phyloP scores from a whole-genome alignment of 2,113 vertebrate species.

The Phocoena phocoena region DNA sequence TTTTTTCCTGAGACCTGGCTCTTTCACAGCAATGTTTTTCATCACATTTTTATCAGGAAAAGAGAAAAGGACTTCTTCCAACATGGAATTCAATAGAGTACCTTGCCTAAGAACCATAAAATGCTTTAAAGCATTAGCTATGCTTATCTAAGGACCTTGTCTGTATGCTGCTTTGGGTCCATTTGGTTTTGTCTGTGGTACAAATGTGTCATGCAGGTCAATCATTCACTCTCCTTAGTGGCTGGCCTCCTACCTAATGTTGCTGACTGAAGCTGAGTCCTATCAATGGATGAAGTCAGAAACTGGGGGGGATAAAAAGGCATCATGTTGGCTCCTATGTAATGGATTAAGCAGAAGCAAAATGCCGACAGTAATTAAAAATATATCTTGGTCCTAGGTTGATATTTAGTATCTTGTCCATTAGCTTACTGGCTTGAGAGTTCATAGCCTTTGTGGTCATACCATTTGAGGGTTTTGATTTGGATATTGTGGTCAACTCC shows the following conservation, averaged over 20 bases:
- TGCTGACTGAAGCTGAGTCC: neutral
- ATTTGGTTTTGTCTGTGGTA: conserved; percentile 63
- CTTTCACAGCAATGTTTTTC: neutral
- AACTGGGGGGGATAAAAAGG: neutral
- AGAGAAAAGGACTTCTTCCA: neutral
- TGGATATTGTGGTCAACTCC: conserved; percentile 66
- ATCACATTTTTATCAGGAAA: neutral
- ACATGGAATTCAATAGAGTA: neutral
- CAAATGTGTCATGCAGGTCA: neutral
- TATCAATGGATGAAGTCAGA: conserved; percentile 54
- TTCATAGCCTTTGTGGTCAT: conserved; percentile 75
- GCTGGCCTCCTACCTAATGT: conserved; percentile 50
- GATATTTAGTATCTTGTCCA: conserved; percentile 75
- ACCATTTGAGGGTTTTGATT: conserved; percentile 65
- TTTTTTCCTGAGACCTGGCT: neutral
- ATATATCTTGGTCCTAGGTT: conserved; percentile 66
- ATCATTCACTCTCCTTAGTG: conserved; percentile 22
- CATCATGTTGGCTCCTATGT: conserved; percentile 56
- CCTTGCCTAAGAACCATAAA: conserved; percentile 7
- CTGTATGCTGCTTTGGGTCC: neutral
- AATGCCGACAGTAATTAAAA: conserved; percentile 74
- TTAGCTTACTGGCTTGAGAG: conserved; percentile 71
- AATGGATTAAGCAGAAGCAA: conserved; percentile 75
- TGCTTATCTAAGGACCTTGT: neutral
- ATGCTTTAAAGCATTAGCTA: conserved; percentile 22